Percentiles rank a stretch among this genome's conserved stretches.
phyloP scores from a whole-genome alignment of 2,113 vertebrate species.

The Argyrosomus japonicus region DNA sequence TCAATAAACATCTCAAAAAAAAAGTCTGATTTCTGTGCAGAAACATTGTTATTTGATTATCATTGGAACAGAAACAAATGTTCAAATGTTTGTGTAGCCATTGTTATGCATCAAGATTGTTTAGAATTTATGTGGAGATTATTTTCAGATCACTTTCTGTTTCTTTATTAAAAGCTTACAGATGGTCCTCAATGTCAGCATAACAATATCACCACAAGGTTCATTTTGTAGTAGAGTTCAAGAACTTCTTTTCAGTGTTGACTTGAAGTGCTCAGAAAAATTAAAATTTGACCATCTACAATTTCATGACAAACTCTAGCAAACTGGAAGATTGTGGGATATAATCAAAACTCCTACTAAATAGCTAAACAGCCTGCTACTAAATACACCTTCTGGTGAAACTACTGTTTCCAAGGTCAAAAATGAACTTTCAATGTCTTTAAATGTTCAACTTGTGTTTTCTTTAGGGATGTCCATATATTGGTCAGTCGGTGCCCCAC shows the following conservation, averaged over 20 bases:
- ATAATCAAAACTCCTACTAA: too few species aligned
- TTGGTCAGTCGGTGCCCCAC: background rate
- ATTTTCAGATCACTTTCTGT: background rate
- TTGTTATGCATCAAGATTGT: conserved; percentile 26
- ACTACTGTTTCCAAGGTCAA: background rate
- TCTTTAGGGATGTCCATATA: background rate
- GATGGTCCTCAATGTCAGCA: background rate
- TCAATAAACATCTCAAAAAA: conserved; percentile 52
- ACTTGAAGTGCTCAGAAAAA: background rate
- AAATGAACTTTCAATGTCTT: too few species aligned
- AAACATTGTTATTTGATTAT: conserved; percentile 37
- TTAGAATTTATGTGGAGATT: background rate
- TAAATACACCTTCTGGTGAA: background rate
- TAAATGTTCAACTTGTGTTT: too few species aligned
- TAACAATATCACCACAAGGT: background rate
- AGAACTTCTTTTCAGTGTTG: background rate
- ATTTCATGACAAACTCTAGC: background rate
- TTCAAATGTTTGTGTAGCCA: background rate
- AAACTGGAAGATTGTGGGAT: background rate
- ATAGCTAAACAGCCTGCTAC: too few species aligned
- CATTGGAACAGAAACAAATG: background rate
- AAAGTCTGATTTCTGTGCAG: conserved; percentile 28
- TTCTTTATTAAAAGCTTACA: background rate
- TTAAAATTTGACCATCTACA: background rate
- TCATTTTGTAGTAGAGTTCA: background rate